These are phyloP conservation scores for Ursus arctos DNA, from an alignment of 2,113 vertebrate genomes.

Conservation along the genomic window DNA sequence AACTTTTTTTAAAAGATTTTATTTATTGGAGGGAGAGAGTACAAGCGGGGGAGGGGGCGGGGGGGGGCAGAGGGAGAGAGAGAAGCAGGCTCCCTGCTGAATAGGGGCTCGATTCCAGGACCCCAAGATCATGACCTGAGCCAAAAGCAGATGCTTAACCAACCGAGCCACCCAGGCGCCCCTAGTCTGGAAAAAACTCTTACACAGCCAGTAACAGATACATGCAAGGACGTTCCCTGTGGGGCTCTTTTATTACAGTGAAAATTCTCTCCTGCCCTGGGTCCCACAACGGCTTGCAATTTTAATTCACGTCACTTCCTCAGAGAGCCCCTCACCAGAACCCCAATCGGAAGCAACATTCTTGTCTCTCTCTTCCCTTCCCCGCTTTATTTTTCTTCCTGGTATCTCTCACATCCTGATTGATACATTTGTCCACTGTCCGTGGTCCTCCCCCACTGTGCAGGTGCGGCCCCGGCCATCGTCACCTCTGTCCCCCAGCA, in stretches of 20 bases:
- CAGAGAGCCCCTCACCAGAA: background rate
- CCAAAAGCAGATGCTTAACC: background rate
- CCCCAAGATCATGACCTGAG: background rate
- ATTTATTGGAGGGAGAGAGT: background rate
- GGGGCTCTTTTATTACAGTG: background rate
- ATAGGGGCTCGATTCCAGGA: background rate
- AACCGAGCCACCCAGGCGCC: background rate
- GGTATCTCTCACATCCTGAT: background rate
- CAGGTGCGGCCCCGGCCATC: background rate
- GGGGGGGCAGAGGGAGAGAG: background rate
- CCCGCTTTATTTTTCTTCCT: background rate
- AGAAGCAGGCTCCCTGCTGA: background rate
- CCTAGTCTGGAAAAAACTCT: background rate
- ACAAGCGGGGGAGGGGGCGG: accelerated
- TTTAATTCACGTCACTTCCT: background rate
- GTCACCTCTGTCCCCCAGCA: background rate
- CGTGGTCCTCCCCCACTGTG: background rate
- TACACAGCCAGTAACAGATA: no score
- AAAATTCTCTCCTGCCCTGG: background rate
- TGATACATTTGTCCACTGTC: background rate
- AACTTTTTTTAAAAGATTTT: background rate
- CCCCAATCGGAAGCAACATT: background rate
- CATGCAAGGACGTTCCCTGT: background rate
- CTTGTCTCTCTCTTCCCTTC: background rate
- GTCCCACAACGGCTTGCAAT: background rate